Evolutionary conservation across 2,888 invertebrate genomes (phyloP).

Genomic region (Pollenia angustigena): DNA sequence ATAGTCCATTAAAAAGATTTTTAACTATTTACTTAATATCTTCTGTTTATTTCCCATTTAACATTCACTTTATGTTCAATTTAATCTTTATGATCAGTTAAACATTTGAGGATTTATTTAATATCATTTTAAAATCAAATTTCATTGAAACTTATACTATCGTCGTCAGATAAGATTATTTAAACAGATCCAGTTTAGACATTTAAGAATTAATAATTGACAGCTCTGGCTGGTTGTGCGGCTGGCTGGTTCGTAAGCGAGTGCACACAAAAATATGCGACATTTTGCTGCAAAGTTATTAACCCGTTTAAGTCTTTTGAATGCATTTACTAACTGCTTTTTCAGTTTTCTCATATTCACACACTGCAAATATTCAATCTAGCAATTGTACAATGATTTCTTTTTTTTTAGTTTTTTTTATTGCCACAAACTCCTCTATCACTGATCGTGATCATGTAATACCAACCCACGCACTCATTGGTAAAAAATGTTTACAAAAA

Average conservation of each 20-base stretch:
- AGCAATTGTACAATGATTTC: conserved; percentile 59
- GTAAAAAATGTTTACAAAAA: conserved; percentile 61
- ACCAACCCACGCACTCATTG: conserved; percentile 83
- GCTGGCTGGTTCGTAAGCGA: background rate
- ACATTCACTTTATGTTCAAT: background rate
- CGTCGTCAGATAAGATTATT: conserved; percentile 51
- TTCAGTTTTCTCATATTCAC: conserved; percentile 36
- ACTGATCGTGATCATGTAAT: conserved; percentile 84
- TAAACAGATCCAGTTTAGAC: conserved; percentile 56
- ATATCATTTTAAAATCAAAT: conserved; percentile 56
- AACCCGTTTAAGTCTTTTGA: conserved; percentile 68
- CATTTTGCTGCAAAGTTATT: conserved; percentile 67
- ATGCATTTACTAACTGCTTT: conserved; percentile 67
- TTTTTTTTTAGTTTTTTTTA: conserved; percentile 14
- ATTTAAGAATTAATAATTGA: conserved; percentile 58
- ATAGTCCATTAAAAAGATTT: too few relatives aligned
- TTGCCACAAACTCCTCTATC: conserved; percentile 79
- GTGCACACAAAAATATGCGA: conserved; percentile 62
- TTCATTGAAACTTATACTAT: conserved; percentile 50
- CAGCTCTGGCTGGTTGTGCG: conserved; percentile 45
- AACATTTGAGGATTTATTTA: conserved; percentile 35
- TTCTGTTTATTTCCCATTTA: too few relatives aligned
- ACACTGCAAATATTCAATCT: conserved; percentile 56
- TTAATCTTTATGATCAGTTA: conserved; percentile 47
- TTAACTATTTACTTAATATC: too few relatives aligned